These are phyloP conservation scores for Syritta pipiens DNA, from an alignment of 2,888 invertebrate species.

Conservation along the genomic window DNA sequence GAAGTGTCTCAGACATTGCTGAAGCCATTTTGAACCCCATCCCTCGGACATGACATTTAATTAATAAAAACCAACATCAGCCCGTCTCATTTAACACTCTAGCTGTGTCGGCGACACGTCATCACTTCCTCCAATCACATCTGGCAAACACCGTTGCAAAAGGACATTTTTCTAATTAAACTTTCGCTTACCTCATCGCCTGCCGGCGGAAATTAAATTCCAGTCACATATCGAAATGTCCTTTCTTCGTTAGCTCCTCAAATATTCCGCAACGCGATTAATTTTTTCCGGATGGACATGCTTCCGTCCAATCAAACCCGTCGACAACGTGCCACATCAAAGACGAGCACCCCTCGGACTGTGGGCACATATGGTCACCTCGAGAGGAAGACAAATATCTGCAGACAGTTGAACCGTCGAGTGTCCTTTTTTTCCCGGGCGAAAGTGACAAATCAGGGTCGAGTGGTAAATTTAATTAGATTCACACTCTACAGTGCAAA, in stretches of 20 bases:
- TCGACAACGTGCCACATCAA: constrained; percentile 24
- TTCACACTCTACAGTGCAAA: constrained; percentile 36
- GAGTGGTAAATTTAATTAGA: constrained; percentile 66
- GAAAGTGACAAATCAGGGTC: constrained; percentile 60
- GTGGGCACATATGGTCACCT: no score
- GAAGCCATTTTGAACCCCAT: no score
- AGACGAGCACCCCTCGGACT: no score
- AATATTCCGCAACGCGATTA: constrained; percentile 53
- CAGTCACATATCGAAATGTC: constrained; percentile 63
- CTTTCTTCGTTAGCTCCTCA: constrained; percentile 30
- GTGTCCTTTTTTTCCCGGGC: constrained; percentile 32
- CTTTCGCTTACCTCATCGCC: constrained; percentile 12
- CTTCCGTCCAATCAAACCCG: constrained; percentile 52
- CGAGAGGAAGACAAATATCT: constrained; percentile 58
- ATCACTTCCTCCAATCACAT: constrained; percentile 51
- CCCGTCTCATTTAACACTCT: background rate
- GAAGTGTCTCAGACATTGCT: no score
- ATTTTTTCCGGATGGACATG: constrained; percentile 66
- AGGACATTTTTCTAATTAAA: constrained; percentile 49
- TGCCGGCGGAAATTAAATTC: constrained; percentile 64
- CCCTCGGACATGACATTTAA: no score
- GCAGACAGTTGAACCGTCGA: constrained; percentile 31
- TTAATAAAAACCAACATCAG: constrained; percentile 33
- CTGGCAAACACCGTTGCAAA: constrained; percentile 33
- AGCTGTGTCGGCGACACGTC: no score